A percentile compares a stretch with the other conserved stretches of the same genome.
Conservation (phyloP, 2,797 vertebrate species). For the Prionace glauca region DNA sequence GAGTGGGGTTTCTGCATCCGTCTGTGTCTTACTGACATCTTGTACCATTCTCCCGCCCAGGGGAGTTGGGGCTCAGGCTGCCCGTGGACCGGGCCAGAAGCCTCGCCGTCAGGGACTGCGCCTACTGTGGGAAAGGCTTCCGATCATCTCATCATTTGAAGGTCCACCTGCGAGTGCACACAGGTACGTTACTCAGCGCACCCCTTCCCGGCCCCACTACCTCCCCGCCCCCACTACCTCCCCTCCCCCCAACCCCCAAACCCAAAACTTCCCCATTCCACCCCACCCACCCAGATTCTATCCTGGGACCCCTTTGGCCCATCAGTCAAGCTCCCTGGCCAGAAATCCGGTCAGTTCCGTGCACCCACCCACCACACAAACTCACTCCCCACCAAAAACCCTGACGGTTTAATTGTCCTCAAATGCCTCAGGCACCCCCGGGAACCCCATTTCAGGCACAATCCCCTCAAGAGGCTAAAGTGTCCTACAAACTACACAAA, state of each 20-base stretch:
- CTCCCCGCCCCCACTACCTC: too few relatives aligned
- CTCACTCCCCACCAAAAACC: too few relatives aligned
- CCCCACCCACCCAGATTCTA: background rate
- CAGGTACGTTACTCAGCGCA: conserved; percentile 63
- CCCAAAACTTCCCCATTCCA: background rate
- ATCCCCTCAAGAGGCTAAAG: too few relatives aligned
- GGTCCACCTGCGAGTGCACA: conserved; percentile 87
- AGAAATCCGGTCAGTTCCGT: too few relatives aligned
- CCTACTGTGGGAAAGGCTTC: conserved; percentile 89
- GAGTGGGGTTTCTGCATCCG: background rate
- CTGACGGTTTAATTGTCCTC: too few relatives aligned
- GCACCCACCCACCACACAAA: too few relatives aligned
- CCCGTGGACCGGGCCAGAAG: conserved; percentile 69
- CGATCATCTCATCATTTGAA: conserved; percentile 90
- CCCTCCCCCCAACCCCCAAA: too few relatives aligned
- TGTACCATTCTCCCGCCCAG: conserved; percentile 46
- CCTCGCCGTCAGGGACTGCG: conserved; percentile 81
- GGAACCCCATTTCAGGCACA: too few relatives aligned
- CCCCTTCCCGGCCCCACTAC: background rate
- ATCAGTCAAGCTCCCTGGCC: too few relatives aligned
- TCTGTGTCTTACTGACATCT: background rate
- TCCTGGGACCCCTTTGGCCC: too few relatives aligned
- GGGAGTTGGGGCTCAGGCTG: conserved; percentile 58
- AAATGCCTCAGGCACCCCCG: too few relatives aligned
- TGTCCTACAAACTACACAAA: too few relatives aligned